phyloP scores from a whole-genome alignment of 2,888 invertebrate species.

The Metacarcinus magister region DNA sequence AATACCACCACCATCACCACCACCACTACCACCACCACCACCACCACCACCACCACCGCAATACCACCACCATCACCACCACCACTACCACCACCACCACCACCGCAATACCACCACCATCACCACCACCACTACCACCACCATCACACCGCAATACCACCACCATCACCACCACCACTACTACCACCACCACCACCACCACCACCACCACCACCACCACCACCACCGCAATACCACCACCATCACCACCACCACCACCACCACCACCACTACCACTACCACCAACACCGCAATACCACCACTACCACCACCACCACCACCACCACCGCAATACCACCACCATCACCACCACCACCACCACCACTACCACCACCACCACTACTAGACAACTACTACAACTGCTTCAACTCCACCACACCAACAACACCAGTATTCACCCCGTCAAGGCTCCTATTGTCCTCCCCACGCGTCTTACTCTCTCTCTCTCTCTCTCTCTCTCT shows the following conservation, averaged over 20 bases:
- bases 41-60: slow-evolving; percentile 44
- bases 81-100: slow-evolving; percentile 31
- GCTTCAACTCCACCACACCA: background rate
- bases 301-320: no score
- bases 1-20: background rate
- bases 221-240: background rate
- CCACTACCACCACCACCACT: slow-evolving; percentile 21
- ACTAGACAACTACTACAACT: background rate
- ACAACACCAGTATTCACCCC: background rate
- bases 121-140: background rate
- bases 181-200: background rate
- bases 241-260: background rate
- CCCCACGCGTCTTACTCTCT: background rate
- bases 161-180: no score
- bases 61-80: slow-evolving; percentile 32
- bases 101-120: background rate
- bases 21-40: slow-evolving; percentile 45
- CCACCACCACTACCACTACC: background rate
- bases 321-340: no score
- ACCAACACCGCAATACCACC: no score
- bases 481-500: slow-evolving; percentile 27
- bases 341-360: slow-evolving; percentile 47
- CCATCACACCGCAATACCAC: background rate
- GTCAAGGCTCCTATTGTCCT: background rate
- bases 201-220: slow-evolving; percentile 1